Evolutionary conservation across 2,888 invertebrate species (phyloP).

Genomic region (Strigamia crassipes): DNA sequence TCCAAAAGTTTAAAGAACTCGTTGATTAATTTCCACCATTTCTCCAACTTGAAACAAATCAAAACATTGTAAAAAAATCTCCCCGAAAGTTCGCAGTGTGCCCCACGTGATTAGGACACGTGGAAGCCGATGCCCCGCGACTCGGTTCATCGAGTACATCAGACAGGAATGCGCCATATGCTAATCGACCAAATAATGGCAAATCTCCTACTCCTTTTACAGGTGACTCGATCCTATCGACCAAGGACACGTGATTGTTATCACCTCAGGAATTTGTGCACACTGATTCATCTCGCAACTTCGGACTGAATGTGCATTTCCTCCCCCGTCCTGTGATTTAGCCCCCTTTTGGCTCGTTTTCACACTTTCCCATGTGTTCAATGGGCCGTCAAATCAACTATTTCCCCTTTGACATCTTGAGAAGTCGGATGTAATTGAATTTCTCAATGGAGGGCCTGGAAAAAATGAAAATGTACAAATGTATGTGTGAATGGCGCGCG

Average conservation of each 20-base stretch:
- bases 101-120: background rate
- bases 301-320: background rate
- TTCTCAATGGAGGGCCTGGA: background rate
- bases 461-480: too few species aligned
- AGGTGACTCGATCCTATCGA: slow-evolving; percentile 37
- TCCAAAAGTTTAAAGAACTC: background rate
- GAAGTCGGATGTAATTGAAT: background rate
- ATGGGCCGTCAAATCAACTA: slow-evolving; percentile 3
- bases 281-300: background rate
- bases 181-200: background rate
- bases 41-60: background rate
- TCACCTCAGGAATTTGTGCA: slow-evolving; percentile 8
- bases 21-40: background rate
- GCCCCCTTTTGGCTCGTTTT: too few species aligned
- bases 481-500: too few species aligned
- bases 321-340: background rate
- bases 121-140: background rate
- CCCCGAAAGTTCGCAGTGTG: too few species aligned
- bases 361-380: background rate
- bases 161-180: background rate
- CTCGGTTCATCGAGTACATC: slow-evolving; percentile 26
- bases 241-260: slow-evolving; percentile 30
- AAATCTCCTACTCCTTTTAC: slow-evolving; percentile 4
- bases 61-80: too few species aligned
- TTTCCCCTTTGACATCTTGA: background rate